Evolutionary conservation across 2,797 vertebrate genomes (phyloP), one percentile per base, ranked within the genome.

Genomic region (Mus spretus): DNA sequence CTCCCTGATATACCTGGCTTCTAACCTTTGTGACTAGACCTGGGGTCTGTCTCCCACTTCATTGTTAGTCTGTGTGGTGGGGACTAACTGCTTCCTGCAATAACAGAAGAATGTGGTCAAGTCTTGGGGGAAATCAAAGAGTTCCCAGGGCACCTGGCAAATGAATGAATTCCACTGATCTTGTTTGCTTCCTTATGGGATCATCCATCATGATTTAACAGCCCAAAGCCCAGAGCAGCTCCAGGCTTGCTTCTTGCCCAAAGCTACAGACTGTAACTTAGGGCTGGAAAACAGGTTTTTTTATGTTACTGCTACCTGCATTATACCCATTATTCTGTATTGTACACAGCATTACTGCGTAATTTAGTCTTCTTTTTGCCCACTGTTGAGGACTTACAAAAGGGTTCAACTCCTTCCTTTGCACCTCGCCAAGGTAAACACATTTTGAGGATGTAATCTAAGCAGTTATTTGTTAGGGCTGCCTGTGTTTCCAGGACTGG

Each of bases 171-270:
- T 97, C 96, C 95, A 92, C 92, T 95, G 93, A 96, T 96, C 91
- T 97, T 34, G 87, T 97, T 97, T 95, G 85, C 89, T 81, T 96
- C 91, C 97, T 98, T 97, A 94, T 72, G 97, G 95, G 95, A 82
- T 96, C 97, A 98, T 98, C 97, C 91, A 96, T 97, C 97, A 98
- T 95, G 97, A 96, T 97, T 97, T 97, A 98, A 97, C 95, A 96
- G 89, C 59, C 78, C 74, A 70, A 92, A 97, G 81, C 93, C 87
- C 87, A 83, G 83, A 83, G 89, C 84, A 77, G 87, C 96, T 95
- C 15, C 20, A 88, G 77, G 95, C 78, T 1, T 75, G 95, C 81
- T 96, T 96, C 70, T 87, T 84, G 84, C 92, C 74, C 95, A 65
- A 44, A 95, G 95, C 44, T 72, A 53, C 50, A 50, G 82, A 87